phyloP scores from a whole-genome alignment of 1,140 invertebrate genomes.

The Leptopilina clavipes region DNA sequence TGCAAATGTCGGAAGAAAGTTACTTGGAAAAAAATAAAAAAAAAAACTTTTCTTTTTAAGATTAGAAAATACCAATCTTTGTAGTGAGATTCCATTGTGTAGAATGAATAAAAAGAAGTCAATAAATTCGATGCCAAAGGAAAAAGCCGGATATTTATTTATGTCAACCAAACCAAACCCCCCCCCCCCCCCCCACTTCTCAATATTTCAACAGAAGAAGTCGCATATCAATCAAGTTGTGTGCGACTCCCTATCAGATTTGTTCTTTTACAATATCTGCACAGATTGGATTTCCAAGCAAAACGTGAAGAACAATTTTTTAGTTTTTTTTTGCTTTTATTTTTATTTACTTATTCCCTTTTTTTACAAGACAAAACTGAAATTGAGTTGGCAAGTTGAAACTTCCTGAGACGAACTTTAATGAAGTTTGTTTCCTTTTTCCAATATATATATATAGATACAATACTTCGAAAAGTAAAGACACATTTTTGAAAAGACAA shows the following conservation, averaged over 20 bases:
- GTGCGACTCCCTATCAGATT: background rate
- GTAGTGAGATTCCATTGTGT: background rate
- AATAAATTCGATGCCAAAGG: constrained; percentile 8
- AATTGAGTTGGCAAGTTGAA: constrained; percentile 5
- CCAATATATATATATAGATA: background rate
- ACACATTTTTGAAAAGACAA: background rate
- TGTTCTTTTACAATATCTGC: constrained; percentile 16
- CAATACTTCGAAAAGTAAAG: background rate
- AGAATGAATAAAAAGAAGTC: constrained; percentile 6
- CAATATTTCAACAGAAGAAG: constrained; percentile 10
- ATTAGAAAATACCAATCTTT: constrained; percentile 18
- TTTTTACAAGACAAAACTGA: background rate
- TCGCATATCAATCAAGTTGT: background rate
- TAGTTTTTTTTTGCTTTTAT: background rate
- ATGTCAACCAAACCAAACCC: background rate
- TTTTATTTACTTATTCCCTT: background rate
- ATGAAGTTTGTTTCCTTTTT: constrained; percentile 9
- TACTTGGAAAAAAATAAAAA: background rate
- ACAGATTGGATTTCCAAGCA: background rate
- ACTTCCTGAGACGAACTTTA: background rate
- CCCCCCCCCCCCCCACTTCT: background rate
- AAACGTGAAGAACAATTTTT: constrained; percentile 16
- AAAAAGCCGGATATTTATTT: constrained; percentile 8
- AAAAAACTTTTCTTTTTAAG: background rate
- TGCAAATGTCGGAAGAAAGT: too few relatives aligned